Evolutionary conservation across 1,140 invertebrate genomes (phyloP).

Genomic region (Cardiocondyla obscurior): DNA sequence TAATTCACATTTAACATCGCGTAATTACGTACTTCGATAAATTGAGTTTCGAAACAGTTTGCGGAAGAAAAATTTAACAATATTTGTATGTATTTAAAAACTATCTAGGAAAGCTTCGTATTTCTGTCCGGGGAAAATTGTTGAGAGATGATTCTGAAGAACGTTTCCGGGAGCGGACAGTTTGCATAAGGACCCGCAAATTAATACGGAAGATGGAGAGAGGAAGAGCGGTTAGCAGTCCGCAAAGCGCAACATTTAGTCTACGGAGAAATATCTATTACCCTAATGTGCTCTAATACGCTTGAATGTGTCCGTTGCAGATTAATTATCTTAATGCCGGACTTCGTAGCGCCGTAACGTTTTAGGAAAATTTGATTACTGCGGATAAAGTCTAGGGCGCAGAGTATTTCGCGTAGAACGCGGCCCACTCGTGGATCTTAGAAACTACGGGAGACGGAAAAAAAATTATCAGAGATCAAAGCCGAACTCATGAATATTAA

Average conservation of each 20-base stretch:
- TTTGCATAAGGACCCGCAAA: slow-evolving; percentile 18
- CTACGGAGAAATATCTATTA: slow-evolving; percentile 41
- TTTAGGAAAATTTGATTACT: slow-evolving; percentile 48
- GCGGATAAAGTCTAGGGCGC: slow-evolving; percentile 14
- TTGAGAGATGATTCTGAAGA: background rate
- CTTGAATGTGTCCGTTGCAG: slow-evolving; percentile 28
- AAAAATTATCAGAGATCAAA: slow-evolving; percentile 26
- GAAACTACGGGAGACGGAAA: background rate
- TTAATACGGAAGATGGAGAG: slow-evolving; percentile 44
- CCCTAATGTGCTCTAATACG: slow-evolving; percentile 30
- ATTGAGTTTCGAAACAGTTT: background rate
- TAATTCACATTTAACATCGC: too few species aligned
- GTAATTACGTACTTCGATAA: background rate
- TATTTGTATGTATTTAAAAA: background rate
- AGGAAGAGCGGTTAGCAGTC: background rate
- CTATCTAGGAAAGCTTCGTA: background rate
- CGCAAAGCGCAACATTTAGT: background rate
- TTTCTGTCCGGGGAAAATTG: background rate
- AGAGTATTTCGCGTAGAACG: background rate
- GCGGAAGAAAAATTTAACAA: background rate
- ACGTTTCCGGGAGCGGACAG: background rate
- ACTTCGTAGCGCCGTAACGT: slow-evolving; percentile 8
- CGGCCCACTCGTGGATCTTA: background rate
- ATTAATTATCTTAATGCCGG: slow-evolving; percentile 51
- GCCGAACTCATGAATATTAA: slow-evolving; percentile 5